Evolutionary conservation across 1,140 invertebrate species (phyloP), one percentile per base, ranked within the genome.

Genomic region (Heterodera carotae): DNA sequence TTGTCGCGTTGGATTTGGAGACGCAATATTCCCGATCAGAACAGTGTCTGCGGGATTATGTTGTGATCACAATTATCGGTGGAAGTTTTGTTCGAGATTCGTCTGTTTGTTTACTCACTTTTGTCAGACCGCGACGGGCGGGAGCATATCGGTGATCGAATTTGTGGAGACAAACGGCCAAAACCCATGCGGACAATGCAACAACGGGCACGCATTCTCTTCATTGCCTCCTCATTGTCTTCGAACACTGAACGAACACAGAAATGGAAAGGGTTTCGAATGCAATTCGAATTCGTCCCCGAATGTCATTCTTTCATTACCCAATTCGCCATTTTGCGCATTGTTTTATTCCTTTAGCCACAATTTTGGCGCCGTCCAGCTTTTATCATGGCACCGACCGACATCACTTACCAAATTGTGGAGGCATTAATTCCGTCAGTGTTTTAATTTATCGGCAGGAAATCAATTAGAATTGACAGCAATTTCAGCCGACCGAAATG

Each of bases 1-100:
- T 83, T 62, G 29, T 85, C 15, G 83, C 85, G 29, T 72, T 83
- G 56, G 82, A 83, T 73, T 53, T 83, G 33, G 79, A 73, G 25
- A 77, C 75, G 10, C 10, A 6, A 33, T 83, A 69, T 70, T 75
- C 75, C 43, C 31, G 64, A 27, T 66, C 29, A 29, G 59, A 59
- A 8, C 82, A 83, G 48, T 83, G 82, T 36, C 71, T 83, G 12
- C 56, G 83, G 15, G 82, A 83, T 69, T 83, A 83, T 56, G 27
- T 82, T 70, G 5, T 78, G 18, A 33, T 81, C 8, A 81, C 69
- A 22, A 69, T 77, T 27, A 78, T 68, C 33, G 77, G 75, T 78
- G 25, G 60, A 25, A 53, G n/a, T 25, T 12, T 15, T 36, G 2
- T 43, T 36, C 10, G 33, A n/a, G n/a, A 29, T 77, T 8, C 39